Base-by-base conservation (phyloP, 2,888 invertebrate genomes). In the Hemaris fuciformis region DNA sequence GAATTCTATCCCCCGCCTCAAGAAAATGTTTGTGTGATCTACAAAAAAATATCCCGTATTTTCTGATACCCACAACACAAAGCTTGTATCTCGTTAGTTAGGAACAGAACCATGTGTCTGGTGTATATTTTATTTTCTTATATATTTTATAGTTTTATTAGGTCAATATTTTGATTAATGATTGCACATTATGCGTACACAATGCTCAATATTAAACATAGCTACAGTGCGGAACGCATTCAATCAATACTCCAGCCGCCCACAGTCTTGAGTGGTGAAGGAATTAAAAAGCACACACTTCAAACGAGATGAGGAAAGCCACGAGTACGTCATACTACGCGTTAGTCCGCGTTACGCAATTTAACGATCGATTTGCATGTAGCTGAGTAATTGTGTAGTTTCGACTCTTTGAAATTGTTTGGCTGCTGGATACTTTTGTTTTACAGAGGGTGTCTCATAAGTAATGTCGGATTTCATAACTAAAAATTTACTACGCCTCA, bases 271-370 rank as follows among this genome's bases (percentile, higher is more conserved):
- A 48, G 48, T 48, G 48, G 25, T 15, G 48, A 48, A 25, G 27
- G 48, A 48, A 48, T 48, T 27, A 48, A 48, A 48, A 48, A 48
- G 48, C 15, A 48, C 25, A 48, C 48, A 48, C 48, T 48, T 48
- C 38, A 13, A 38, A n/a, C 48, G 27, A 15, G 25, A 48, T 23
- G 48, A 48, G 48, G 43, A 20, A 43, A 25, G 48, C 23, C 15
- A 2, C 1, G 6, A 48, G 20, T 20, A 20, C 48, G 48, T 27
- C 45, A 45, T 45, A 22, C n/a, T n/a, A n/a, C n/a, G n/a, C n/a
- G n/a, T n/a, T n/a, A n/a, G n/a, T n/a, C n/a, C n/a, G 43, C 23
- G 27, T 8, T 48, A 48, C 48, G 48, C 27, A 45, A 22, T 45
- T 27, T 48, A 5, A 23, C n/a, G 48, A 48, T 6, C 48, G 48